Base-by-base conservation (phyloP, 1,140 invertebrate genomes). In the Drosophila biarmipes region DNA sequence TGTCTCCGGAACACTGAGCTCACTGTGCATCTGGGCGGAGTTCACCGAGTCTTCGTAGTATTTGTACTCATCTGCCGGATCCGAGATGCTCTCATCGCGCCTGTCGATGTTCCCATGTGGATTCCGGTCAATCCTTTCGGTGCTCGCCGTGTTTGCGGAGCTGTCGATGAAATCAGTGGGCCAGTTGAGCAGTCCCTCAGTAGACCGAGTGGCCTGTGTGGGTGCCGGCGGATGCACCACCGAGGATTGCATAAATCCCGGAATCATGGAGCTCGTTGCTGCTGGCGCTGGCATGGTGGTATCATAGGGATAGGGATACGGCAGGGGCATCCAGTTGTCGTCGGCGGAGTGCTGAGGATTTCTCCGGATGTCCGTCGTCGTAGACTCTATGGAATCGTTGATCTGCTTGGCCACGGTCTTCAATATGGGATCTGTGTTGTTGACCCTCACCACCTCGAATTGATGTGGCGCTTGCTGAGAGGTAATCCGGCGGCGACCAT, bases 101-200 rank as follows among this genome's bases (percentile, higher is more conserved):
- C 73, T 53, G 45, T 86, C 81, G 8, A 81, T 90, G 21, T 27
- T 79, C 8, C 8, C 37, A 11, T 51, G 21, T 0, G 46, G 12
- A 27, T 8, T 49, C 3, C 35, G 52, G 7, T 76, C 78, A 2
- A 64, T 42, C 27, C 52, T 14, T 5, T 82, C 78, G 11, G 56
- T 58, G 21, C 76, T 80, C 7, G 61, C 55, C 12, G 59, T 78
- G 29, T 40, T 76, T 8, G 73, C 71, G 14, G 73, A n/a, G 14
- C 46, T 69, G 11, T 77, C 73, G 2, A 91, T 52, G 43, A 91
- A 91, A 48, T 91, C 90, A 2, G 85, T 87, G 31, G 90, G 90
- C 90, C 90, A 91, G 49, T 78, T 91, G 7, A 82, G 74, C 2
- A 73, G 62, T 6, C 68, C 46, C 6, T 69, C 61, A 2, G 82